phyloP scores from a whole-genome alignment of 2,113 vertebrate genomes.

The Zootoca vivipara region DNA sequence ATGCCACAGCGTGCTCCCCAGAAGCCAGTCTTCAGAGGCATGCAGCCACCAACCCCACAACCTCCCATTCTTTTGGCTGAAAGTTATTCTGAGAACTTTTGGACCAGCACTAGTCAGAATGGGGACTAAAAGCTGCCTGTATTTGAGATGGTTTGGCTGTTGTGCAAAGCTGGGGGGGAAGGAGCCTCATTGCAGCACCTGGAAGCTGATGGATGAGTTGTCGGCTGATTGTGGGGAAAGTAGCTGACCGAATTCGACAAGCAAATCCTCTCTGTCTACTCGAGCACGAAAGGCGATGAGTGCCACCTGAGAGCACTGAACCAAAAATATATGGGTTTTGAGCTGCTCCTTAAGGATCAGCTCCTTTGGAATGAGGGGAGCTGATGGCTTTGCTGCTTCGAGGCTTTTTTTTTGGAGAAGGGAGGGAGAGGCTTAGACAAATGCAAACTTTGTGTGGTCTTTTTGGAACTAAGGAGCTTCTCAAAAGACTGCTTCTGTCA shows the following conservation, averaged over 20 bases:
- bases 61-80: not conserved
- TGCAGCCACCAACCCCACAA: not conserved
- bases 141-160: not conserved
- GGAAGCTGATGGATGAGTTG: not conserved
- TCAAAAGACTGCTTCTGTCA: not conserved
- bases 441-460: not conserved
- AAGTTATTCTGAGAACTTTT: not conserved
- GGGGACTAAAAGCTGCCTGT: not conserved
- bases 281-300: not conserved
- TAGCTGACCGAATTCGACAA: not conserved
- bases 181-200: not conserved
- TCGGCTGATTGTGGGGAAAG: not conserved
- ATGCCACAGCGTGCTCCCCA: too few relatives aligned
- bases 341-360: not conserved
- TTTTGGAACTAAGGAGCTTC: not conserved
- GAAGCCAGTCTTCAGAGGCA: too few relatives aligned
- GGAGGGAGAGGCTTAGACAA: not conserved
- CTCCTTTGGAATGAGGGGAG: conserved; percentile 6
- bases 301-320: not conserved
- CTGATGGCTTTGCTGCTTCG: not conserved
- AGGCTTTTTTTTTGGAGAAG: not conserved
- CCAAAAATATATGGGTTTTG: not conserved
- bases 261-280: not conserved
- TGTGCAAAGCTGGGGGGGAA: not conserved
- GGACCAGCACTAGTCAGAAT: not conserved